A percentile compares a stretch with the other conserved stretches of the same genome.
phyloP scores from a whole-genome alignment of 2,797 vertebrate species.

The Nasua narica region DNA sequence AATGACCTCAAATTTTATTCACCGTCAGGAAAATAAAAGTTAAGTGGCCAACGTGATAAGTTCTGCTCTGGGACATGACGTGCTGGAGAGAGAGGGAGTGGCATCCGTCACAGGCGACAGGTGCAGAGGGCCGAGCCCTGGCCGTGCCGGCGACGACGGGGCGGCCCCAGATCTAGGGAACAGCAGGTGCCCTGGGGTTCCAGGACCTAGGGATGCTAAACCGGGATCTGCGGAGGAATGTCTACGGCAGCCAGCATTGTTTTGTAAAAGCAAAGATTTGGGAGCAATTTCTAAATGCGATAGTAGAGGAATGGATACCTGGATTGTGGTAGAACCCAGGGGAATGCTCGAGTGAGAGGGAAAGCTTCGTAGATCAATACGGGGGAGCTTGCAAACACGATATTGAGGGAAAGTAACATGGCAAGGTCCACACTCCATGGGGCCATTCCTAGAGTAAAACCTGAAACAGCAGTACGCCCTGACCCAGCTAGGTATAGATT shows the following conservation, averaged over 20 bases:
- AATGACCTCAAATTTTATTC: background rate
- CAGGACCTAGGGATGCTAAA: fast-evolving
- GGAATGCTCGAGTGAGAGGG: background rate
- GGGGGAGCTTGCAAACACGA: too few species aligned
- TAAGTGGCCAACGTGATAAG: background rate
- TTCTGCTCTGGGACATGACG: background rate
- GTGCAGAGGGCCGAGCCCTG: too few species aligned
- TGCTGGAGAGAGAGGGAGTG: background rate
- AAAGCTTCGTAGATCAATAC: fast-evolving
- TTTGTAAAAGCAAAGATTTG: background rate
- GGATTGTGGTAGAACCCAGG: too few species aligned
- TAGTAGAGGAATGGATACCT: fast-evolving
- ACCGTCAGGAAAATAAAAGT: background rate
- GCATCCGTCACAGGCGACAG: fast-evolving
- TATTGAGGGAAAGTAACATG: too few species aligned
- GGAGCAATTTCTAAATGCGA: background rate
- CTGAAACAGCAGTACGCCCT: fast-evolving
- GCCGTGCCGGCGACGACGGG: fast-evolving
- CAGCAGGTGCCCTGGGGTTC: too few species aligned
- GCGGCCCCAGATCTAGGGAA: too few species aligned
- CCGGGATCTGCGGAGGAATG: fast-evolving
- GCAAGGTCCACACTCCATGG: background rate
- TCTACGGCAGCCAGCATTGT: too few species aligned
- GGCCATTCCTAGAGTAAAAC: background rate
- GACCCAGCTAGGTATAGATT: too few species aligned